Percentiles rank a stretch among this genome's conserved stretches.
Evolutionary conservation across 1,140 invertebrate genomes (phyloP).

Genomic region (Cylas formicarius): DNA sequence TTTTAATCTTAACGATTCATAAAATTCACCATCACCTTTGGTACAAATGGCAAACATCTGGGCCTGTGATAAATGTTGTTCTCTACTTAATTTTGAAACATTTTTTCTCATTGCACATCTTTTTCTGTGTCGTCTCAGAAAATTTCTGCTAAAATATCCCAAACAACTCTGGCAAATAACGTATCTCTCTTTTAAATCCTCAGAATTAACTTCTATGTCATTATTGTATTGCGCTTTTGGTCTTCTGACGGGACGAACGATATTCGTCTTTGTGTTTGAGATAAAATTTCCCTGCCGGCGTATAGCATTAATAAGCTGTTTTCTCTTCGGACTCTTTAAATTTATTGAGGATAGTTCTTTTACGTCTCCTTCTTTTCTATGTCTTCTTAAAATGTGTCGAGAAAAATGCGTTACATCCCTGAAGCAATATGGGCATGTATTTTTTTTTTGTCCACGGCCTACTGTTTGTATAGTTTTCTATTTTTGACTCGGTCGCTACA

Average conservation of each 20-base stretch:
- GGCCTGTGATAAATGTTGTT: conserved; percentile 15
- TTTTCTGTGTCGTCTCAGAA: conserved; percentile 17
- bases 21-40: conserved; percentile 8
- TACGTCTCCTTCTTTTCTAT: conserved; percentile 19
- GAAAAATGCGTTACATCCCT: conserved; percentile 21
- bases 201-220: no score
- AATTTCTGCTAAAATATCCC: conserved; percentile 17
- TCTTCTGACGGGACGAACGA: conserved; percentile 15
- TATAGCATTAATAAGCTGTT: conserved; percentile 12
- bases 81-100: neutral
- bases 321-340: conserved; percentile 15
- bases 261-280: conserved; percentile 4
- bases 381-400: conserved; percentile 20
- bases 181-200: conserved; percentile 16
- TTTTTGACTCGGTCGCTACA: no score
- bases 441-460: conserved; percentile 23
- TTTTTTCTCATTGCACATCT: conserved; percentile 6
- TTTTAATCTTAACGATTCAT: conserved; percentile 16
- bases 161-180: conserved; percentile 12
- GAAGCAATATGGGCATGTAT: conserved; percentile 19
- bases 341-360: conserved; percentile 13
- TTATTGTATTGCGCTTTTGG: conserved; percentile 8
- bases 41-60: conserved; percentile 19
- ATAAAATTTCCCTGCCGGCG: conserved; percentile 20
- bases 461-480: conserved; percentile 8